Base-by-base conservation (phyloP, 2,113 vertebrate genomes). In the Dissostichus mawsoni region DNA sequence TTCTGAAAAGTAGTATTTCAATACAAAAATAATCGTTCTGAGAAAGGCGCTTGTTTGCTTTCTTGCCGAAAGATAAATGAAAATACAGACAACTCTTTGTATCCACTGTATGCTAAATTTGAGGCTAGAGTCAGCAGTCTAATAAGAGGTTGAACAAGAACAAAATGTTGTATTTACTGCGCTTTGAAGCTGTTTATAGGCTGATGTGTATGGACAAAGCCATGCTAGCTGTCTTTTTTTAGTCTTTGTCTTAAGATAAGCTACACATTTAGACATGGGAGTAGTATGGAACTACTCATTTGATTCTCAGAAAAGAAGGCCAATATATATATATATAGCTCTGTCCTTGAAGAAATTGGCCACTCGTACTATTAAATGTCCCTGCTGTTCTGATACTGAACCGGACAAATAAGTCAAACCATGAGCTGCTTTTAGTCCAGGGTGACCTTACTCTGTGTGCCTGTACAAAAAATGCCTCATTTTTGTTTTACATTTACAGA, bases 401-500 rank as follows among this genome's bases (percentile, higher is more conserved):
- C 29, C 52, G 23, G 16, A 4, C 0, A 8, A 50, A 44, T 12
- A 7, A 3, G 17, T 51, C 14, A 50, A 11, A 69, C 25, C 18
- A 17, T 17, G 48, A 55, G 29, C 29, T 29, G 29, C 29, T 29
- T 29, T 29, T 29, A 62, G 69, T 45, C 61, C 66, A 47, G 36
- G 36, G 36, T 41, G 61, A 63, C 55, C 1, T 5, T 29, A 11
- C 17, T 23, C 55, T 52, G 5, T 20, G 41, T 48, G 66, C 44
- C 41, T 65, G 23, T 62, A 44, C 48, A 17, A 23, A 5, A 7
- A 50, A 33, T 56, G 71, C 55, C n/a, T 73, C 36, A 76, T 65
- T 8, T 47, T 76, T 23, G 13, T 36, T 51, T n/a, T n/a, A 17
- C 41, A 53, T 18, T 14, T 33, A 20, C 69, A 69, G 58, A 62